Evolutionary conservation across 2,888 invertebrate genomes (phyloP).

Genomic region (Tetrapedia diversipes): DNA sequence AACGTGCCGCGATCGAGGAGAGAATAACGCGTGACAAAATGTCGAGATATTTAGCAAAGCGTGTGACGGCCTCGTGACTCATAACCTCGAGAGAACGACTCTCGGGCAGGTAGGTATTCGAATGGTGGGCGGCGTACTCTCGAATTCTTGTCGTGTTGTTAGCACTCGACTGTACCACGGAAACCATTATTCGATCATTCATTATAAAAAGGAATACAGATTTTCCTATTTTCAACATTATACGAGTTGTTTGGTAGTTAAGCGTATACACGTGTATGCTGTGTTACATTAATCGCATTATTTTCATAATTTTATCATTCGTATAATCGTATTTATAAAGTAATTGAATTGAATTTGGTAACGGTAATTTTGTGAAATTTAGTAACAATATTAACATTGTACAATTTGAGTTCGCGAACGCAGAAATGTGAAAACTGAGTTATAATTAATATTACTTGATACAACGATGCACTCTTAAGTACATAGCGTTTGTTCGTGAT

Average conservation of each 20-base stretch:
- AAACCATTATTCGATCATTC: constrained; percentile 18
- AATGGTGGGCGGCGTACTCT: constrained; percentile 63
- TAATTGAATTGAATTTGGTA: too few relatives aligned
- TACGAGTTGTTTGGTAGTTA: too few relatives aligned
- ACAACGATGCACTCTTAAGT: too few relatives aligned
- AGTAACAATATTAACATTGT: too few relatives aligned
- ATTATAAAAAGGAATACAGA: constrained; percentile 7
- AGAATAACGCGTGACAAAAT: constrained; percentile 47
- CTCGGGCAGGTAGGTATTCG: constrained; percentile 59
- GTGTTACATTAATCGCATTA: neutral
- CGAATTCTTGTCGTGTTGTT: constrained; percentile 62
- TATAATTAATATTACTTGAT: too few relatives aligned
- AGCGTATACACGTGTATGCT: too few relatives aligned
- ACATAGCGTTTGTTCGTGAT: neutral
- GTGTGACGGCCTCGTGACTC: constrained; percentile 60
- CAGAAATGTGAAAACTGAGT: too few relatives aligned
- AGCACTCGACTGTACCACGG: constrained; percentile 28
- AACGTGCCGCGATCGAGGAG: constrained; percentile 28
- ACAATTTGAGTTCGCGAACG: too few relatives aligned
- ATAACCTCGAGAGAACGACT: constrained; percentile 44
- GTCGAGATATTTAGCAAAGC: constrained; percentile 48
- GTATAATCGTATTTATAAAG: too few relatives aligned
- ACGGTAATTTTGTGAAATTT: too few relatives aligned
- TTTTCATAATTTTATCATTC: neutral
- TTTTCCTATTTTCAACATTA: neutral